phyloP scores from a whole-genome alignment of 35 echinoderm and acorn worm genomes.

The Anneissia japonica region DNA sequence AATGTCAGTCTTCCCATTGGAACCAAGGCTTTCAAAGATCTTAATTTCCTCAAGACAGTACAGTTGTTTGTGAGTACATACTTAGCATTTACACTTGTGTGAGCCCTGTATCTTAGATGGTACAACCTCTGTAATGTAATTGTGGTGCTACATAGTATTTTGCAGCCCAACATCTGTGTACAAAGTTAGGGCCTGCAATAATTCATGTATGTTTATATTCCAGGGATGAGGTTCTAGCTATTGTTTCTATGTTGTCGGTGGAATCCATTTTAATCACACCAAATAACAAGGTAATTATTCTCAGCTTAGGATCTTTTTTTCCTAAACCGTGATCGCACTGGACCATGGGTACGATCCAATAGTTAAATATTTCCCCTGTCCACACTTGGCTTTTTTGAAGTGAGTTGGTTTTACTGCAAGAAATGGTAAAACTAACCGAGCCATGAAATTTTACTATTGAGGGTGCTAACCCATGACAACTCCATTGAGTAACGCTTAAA shows the following conservation, averaged over 20 bases:
- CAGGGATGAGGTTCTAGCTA: constrained; percentile 84
- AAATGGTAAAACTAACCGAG: not conserved
- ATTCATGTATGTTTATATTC: not conserved
- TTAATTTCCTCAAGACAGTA: constrained; percentile 60
- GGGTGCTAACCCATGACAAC: too few relatives aligned
- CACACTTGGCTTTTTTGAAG: too few relatives aligned
- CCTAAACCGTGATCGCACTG: too few relatives aligned
- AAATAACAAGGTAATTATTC: constrained; percentile 63
- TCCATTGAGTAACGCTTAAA: too few relatives aligned
- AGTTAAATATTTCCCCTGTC: too few relatives aligned
- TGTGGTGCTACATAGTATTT: not conserved
- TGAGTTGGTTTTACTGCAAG: too few relatives aligned
- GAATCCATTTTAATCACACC: constrained; percentile 68
- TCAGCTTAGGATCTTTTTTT: too few relatives aligned
- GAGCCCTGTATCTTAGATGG: not conserved
- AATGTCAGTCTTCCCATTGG: constrained; percentile 71
- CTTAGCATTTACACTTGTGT: too few relatives aligned
- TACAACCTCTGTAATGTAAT: not conserved
- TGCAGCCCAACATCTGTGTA: not conserved
- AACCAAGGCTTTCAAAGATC: constrained; percentile 64
- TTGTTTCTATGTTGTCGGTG: constrained; percentile 75
- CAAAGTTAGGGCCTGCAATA: not conserved
- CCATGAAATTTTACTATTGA: not conserved
- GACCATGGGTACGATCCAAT: too few relatives aligned
- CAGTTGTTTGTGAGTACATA: constrained; percentile 81